These are phyloP conservation scores for Gallirallus australis DNA, from an alignment of 2,797 vertebrate species.

Conservation along the genomic window DNA sequence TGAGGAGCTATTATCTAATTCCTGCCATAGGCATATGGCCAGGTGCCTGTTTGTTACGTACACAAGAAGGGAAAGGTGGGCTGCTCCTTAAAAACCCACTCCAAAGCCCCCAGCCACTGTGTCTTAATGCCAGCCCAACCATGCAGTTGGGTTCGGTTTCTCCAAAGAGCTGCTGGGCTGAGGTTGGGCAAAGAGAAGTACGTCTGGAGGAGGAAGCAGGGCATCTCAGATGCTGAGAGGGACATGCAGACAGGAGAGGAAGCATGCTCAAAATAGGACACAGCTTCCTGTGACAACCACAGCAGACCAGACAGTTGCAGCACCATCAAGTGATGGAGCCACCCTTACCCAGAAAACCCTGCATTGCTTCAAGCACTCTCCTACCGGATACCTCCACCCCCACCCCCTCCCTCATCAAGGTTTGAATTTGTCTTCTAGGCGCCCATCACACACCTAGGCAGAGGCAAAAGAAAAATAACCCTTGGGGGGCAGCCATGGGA, in stretches of 20 bases:
- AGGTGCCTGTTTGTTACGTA: background rate
- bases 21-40: background rate
- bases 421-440: background rate
- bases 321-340: background rate
- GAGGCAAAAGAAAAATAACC: background rate
- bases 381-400: background rate
- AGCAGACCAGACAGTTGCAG: slow-evolving; percentile 30
- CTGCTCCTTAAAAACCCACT: background rate
- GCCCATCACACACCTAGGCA: background rate
- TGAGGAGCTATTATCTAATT: background rate
- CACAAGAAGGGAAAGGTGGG: background rate
- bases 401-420: fast-evolving
- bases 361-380: background rate
- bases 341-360: slow-evolving; percentile 40
- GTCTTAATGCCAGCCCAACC: background rate
- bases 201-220: background rate
- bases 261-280: slow-evolving; percentile 29
- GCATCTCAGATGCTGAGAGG: background rate
- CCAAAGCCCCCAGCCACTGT: background rate
- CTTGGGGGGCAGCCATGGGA: background rate
- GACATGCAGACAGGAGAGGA: background rate
- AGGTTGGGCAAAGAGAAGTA: background rate
- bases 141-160: background rate
- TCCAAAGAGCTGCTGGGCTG: background rate
- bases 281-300: background rate